Base-by-base conservation (phyloP, 1,140 invertebrate genomes). In the Neodiprion virginianus region DNA sequence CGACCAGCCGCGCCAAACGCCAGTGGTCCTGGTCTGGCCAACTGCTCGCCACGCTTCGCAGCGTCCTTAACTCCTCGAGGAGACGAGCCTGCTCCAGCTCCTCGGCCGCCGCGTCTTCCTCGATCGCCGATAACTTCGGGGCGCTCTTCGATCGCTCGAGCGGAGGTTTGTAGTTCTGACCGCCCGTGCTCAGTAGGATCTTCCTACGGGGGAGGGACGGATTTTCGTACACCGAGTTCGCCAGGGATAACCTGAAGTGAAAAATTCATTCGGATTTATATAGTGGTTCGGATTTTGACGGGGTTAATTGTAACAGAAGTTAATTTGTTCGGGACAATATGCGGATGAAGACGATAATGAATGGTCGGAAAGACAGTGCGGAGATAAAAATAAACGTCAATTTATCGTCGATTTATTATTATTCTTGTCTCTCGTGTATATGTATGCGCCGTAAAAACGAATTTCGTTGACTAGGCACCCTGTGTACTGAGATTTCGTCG, bases 101-200 rank as follows among this genome's bases (percentile, higher is more conserved):
- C 80, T 95, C 94, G 82, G 95, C 95, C 72, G 95, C 96, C 14
- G 94, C 91, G 74, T 95, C 94, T 87, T 99, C 98, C 83, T 98
- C 96, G 76, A 99, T 99, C 40, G 95, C 93, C 72, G 95, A 96
- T 3, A 99, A 89, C 84, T 98, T 97, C 0, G 98, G 98, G 8
- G 98, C 98, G 53, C 96, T 97, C 85, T 98, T 98, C 0, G 96
- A 98, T 75, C 97, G 92, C 84, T 98, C 97, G 69, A 99, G 84
- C 0, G 98, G 97, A 5, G 98, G 97, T 75, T 96, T 89, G 82
- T 96, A 96, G 80, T 96, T 96, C 75, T 93, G 93, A 0, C 93
- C 92, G 1, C 95, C 95, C 0, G 94, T 94, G 76, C 94, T 95
- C 1, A 96, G 86, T 12, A 96, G 88, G 48, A 96, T 94, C 84